Conservation (phyloP, 1,140 invertebrate genomes). For the Phthorimaea operculella region DNA sequence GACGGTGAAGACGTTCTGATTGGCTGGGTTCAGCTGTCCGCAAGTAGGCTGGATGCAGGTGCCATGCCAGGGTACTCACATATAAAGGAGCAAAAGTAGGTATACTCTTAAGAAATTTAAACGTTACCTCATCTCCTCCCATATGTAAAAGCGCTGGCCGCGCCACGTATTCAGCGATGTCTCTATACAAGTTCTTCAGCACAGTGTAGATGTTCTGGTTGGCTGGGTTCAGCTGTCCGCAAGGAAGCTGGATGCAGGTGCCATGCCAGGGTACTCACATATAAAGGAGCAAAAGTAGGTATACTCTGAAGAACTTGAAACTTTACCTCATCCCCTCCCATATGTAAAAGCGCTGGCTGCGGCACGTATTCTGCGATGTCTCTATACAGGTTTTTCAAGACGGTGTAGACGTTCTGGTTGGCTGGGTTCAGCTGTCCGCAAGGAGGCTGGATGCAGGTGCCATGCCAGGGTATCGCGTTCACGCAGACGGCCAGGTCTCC, state of each 20-base stretch:
- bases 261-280: constrained; percentile 80
- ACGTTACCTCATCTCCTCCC: no score
- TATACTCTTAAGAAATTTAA: no score
- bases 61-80: no score
- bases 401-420: constrained; percentile 78
- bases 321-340: no score
- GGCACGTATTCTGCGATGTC: constrained; percentile 71
- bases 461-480: constrained; percentile 78
- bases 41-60: constrained; percentile 73
- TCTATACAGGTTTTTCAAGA: constrained; percentile 75
- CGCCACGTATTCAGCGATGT: constrained; percentile 73
- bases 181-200: constrained; percentile 75
- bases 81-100: no score
- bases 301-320: no score
- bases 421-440: constrained; percentile 87
- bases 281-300: no score
- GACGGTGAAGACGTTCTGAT: constrained; percentile 77
- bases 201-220: constrained; percentile 80
- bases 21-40: constrained; percentile 85
- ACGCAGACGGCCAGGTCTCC: constrained; percentile 80
- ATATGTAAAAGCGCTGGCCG: no score
- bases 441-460: constrained; percentile 83
- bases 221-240: constrained; percentile 85
- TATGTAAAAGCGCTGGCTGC: no score
- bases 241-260: constrained; percentile 79